Percentiles rank a stretch among this genome's conserved stretches.
These are phyloP conservation scores for Anas platyrhynchos DNA, from an alignment of 2,113 vertebrate species.

Conservation along the genomic window DNA sequence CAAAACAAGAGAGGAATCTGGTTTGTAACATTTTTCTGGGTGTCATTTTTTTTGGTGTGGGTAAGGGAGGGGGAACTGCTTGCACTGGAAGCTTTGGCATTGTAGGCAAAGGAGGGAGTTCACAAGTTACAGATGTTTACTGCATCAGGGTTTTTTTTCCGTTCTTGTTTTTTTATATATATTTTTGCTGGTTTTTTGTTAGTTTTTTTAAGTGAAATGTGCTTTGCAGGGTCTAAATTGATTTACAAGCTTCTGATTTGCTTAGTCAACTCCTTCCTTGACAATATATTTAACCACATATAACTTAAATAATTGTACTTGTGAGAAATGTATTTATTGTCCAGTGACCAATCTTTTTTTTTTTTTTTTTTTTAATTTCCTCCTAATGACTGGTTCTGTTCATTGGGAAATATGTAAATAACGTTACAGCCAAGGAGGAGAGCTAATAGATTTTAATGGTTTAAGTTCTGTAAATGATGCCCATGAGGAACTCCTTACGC, in stretches of 20 bases:
- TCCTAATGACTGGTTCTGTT: background rate
- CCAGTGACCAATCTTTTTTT: background rate
- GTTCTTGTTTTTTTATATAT: background rate
- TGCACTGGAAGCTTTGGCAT: background rate
- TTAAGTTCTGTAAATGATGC: background rate
- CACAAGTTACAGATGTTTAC: constrained; percentile 7
- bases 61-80: background rate
- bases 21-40: background rate
- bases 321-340: background rate
- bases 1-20: background rate
- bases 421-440: background rate
- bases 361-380: background rate
- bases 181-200: no score
- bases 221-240: background rate
- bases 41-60: accelerated
- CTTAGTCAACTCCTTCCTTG: background rate
- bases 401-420: background rate
- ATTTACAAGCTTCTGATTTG: constrained; percentile 18
- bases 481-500: background rate
- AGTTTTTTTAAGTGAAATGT: background rate
- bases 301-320: background rate
- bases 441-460: background rate
- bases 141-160: background rate
- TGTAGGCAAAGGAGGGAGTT: background rate
- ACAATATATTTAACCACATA: background rate